These are phyloP conservation scores for Eremophila alpestris DNA, from an alignment of 2,797 vertebrate genomes.

Conservation along the genomic window DNA sequence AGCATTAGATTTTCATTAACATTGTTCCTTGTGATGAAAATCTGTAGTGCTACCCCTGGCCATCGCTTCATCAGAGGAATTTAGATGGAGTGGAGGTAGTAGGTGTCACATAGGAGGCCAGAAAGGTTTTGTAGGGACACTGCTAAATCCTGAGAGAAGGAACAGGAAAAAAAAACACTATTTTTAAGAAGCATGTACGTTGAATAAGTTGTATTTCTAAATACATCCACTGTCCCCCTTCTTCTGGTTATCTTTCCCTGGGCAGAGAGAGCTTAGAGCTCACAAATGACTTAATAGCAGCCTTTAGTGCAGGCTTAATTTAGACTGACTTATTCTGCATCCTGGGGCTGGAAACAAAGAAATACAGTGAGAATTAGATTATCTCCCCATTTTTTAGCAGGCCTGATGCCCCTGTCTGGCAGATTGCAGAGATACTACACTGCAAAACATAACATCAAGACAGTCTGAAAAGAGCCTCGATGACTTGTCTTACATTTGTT, in stretches of 20 bases:
- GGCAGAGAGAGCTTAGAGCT: background rate
- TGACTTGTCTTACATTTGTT: background rate
- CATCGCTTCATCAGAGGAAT: background rate
- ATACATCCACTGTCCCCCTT: background rate
- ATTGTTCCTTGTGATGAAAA: background rate
- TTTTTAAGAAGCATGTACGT: background rate
- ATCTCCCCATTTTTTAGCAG: background rate
- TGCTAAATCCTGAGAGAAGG: background rate
- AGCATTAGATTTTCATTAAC: background rate
- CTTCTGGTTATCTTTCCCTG: background rate
- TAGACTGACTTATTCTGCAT: background rate
- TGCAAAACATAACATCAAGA: background rate
- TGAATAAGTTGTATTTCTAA: background rate
- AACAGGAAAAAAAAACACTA: background rate
- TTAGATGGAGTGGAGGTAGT: background rate
- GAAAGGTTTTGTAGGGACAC: fast-evolving
- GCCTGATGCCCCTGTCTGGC: background rate
- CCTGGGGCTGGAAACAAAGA: background rate
- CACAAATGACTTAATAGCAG: background rate
- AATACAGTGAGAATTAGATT: background rate
- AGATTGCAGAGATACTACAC: background rate
- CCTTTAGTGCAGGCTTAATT: background rate
- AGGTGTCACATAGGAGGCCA: background rate
- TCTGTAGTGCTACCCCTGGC: background rate
- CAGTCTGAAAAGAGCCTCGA: fast-evolving